Base-by-base conservation (phyloP, 1,140 invertebrate species). In the Whitmania pigra region DNA sequence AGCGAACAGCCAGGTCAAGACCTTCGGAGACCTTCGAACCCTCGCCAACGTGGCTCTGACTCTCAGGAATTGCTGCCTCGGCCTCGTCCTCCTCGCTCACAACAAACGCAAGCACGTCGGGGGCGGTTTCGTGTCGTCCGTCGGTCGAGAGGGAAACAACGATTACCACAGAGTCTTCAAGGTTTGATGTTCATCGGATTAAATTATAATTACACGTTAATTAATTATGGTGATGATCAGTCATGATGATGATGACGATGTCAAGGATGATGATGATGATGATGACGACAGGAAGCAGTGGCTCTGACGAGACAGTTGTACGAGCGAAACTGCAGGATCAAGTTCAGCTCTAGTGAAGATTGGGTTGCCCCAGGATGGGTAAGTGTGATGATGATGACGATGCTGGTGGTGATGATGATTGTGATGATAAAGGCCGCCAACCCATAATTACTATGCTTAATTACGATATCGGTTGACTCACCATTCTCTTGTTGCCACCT, bases 221-320 rank as follows among this genome's bases (percentile, higher is more conserved):
- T 49, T 11, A 63, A 13, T 17, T 22, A 17, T 60, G 27, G 55
- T 13, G 40, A 49, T 49, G 9, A 49, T 11, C 43, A 17, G 13
- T 17, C 5, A 49, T 49, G 43, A 49, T 17, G 43, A 49, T 49
- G 43, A 43, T 43, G 40, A n/a, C n/a, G n/a, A n/a, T n/a, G n/a
- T n/a, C n/a, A n/a, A n/a, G n/a, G n/a, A n/a, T n/a, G n/a, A 49
- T 49, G 43, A 49, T 49, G 15, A 17, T 13, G 43, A 49, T 27
- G 69, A 49, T 22, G 75, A 53, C 73, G 13, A 49, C 43, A 88
- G 86, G 85, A 86, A 67, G 85, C 86, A 7, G 89, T 90, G 3
- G 85, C 86, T 22, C 81, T 94, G 5, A 80, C 93, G 2, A 85
- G 89, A 53, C 90, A 93, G 77, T 82, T 94, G 40, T 89, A 93